These are phyloP conservation scores for Scolopax bukidnonensis DNA, from an alignment of 2,797 vertebrate species.

Conservation along the genomic window DNA sequence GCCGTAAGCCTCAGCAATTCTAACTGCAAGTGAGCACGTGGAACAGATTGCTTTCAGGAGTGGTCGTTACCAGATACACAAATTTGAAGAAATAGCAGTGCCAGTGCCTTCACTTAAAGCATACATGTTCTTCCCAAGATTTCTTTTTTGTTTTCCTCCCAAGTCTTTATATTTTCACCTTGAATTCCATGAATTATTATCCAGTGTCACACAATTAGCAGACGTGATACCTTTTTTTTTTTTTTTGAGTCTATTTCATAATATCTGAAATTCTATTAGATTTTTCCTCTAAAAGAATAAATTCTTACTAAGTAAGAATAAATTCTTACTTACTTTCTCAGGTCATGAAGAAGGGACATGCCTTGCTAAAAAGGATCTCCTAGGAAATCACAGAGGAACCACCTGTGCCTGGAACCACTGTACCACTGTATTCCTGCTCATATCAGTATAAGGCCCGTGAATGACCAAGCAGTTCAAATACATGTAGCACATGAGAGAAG, in stretches of 20 bases:
- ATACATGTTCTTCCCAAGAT: not conserved
- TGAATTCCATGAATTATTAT: not conserved
- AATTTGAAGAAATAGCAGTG: not conserved
- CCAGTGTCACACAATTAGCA: not conserved
- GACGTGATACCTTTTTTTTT: rapidly evolving
- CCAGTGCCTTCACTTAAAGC: not conserved
- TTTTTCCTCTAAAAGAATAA: not conserved
- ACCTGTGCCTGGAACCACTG: not conserved
- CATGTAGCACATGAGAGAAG: not conserved
- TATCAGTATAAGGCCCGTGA: not conserved
- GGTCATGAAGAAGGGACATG: not conserved
- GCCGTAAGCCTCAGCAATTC: not conserved
- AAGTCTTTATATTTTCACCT: not conserved
- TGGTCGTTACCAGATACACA: not conserved
- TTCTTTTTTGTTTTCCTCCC: not conserved
- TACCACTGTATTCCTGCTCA: not conserved
- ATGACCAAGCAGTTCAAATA: not conserved
- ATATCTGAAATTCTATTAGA: not conserved
- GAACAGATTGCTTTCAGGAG: not conserved
- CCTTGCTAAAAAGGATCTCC: not conserved
- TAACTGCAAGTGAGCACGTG: not conserved
- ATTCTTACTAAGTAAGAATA: not conserved
- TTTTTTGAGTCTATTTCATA: not conserved
- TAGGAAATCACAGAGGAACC: not conserved
- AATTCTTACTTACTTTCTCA: not conserved